phyloP scores from a whole-genome alignment of 1,140 invertebrate species.

The Drosophila pandora region DNA sequence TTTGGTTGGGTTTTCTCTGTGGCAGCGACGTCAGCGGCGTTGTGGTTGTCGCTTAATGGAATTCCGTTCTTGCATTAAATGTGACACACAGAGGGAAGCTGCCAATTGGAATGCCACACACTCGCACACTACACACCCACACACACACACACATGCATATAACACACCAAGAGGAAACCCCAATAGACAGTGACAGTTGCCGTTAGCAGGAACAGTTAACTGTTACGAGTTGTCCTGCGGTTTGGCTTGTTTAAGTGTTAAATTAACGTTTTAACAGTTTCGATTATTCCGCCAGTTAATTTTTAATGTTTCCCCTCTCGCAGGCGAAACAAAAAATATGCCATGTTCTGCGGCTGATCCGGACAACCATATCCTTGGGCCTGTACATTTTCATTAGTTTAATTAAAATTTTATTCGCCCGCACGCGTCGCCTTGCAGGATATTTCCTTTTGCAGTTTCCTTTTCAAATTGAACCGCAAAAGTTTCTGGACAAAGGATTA shows the following conservation, averaged over 20 bases:
- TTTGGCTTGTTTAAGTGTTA: constrained; percentile 82
- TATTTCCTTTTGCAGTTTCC: constrained; percentile 49
- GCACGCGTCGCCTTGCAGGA: constrained; percentile 14
- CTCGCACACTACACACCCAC: constrained; percentile 10
- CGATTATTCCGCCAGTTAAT: constrained; percentile 77
- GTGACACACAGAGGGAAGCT: constrained; percentile 77
- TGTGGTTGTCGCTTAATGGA: constrained; percentile 82
- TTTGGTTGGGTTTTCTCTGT: constrained; percentile 53
- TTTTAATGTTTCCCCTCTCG: constrained; percentile 59
- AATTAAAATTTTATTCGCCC: constrained; percentile 71
- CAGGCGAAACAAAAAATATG: constrained; percentile 20
- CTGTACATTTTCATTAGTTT: constrained; percentile 77
- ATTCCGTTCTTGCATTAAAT: constrained; percentile 80
- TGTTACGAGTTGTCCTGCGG: constrained; percentile 64
- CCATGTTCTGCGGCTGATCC: constrained; percentile 3
- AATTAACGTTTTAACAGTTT: constrained; percentile 81
- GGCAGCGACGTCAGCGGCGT: constrained; percentile 58
- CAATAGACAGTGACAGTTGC: constrained; percentile 54
- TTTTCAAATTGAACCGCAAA: constrained; percentile 79
- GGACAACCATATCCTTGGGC: constrained; percentile 31
- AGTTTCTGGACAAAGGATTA: constrained; percentile 72
- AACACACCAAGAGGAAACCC: neutral
- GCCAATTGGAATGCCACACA: constrained; percentile 74
- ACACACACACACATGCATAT: constrained; percentile 2
- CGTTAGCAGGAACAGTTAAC: constrained; percentile 53